Evolutionary conservation across 2,888 invertebrate species (phyloP), one percentile per base, ranked within the genome.

Genomic region (Temnothorax unifasciatus): DNA sequence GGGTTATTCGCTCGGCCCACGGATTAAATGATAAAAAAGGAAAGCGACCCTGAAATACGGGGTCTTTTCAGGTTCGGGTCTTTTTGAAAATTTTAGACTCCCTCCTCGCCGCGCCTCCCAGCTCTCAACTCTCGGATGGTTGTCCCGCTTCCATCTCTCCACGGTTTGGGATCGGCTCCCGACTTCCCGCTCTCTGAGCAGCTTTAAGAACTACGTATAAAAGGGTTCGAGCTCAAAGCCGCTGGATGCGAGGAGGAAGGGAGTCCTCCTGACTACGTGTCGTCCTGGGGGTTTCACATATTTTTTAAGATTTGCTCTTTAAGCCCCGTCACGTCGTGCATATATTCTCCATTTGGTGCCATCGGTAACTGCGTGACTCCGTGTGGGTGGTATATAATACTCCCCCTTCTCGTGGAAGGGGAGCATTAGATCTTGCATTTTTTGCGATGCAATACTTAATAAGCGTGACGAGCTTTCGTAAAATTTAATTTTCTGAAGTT

Each of bases 21-120:
- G 94, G 94, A 94, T 94, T 94, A 94, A 94, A 94, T 94, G 94
- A 94, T 94, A 94, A 94, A 94, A 94, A 94, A 94, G 86, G 86
- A 81, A 86, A 83, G 47, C 57, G 84, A 73, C 87, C 82, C 81
- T 89, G 90, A 90, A 90, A 93, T 93, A 93, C 93, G 93, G 93
- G 93, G 90, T 91, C 94, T 94, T 94, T 94, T 94, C 94, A 94
- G 92, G 92, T 90, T 92, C 92, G 91, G 91, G 92, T 92, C 73
- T 94, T 94, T 94, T 94, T 94, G 92, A 94, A 94, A 94, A 94
- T 92, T 94, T 94, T 93, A 92, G 93, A 93, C 92, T 93, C 92
- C 90, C 88, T 83, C 63, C 66, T 77, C 38, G 18, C 86, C 82
- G 47, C 47, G 66, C 13, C 50, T 38, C 88, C 75, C 61, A 84